Evolutionary conservation across 2,113 vertebrate genomes (phyloP).

Genomic region (Syngnathus floridae): DNA sequence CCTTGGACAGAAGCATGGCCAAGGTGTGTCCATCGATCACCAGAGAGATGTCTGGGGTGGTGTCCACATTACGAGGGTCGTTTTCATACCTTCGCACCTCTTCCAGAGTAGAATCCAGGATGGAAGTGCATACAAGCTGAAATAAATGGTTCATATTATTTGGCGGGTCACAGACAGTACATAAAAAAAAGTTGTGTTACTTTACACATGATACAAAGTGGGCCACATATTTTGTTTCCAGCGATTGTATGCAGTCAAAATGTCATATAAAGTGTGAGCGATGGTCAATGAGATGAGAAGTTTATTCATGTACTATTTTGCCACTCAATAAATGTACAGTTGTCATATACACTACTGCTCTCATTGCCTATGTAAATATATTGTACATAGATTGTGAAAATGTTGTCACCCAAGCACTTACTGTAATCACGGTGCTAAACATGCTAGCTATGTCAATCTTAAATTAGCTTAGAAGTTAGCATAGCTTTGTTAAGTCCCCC

Average conservation of each 20-base stretch:
- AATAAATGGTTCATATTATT: conserved; percentile 13
- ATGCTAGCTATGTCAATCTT: too few species aligned
- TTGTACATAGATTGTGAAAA: too few species aligned
- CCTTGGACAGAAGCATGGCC: conserved; percentile 68
- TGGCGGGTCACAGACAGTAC: not conserved
- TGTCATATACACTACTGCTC: too few species aligned
- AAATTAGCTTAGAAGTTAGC: too few species aligned
- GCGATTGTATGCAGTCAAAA: conserved; percentile 22
- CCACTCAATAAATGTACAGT: not conserved
- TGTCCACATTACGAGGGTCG: conserved; percentile 35
- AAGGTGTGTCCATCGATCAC: conserved; percentile 82
- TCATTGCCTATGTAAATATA: not conserved
- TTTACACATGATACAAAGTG: conserved; percentile 9
- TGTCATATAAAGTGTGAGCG: conserved; percentile 32
- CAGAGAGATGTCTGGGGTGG: conserved; percentile 66
- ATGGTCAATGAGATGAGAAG: not conserved
- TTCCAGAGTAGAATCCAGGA: conserved; percentile 78
- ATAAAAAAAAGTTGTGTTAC: too few species aligned
- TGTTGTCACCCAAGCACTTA: too few species aligned
- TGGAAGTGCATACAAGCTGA: conserved; percentile 80
- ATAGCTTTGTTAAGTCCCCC: too few species aligned
- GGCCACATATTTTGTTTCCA: conserved; percentile 26
- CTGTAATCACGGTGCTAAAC: too few species aligned
- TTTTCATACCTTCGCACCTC: conserved; percentile 70
- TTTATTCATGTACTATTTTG: not conserved